These are phyloP conservation scores for Noctua comes DNA, from an alignment of 2,888 invertebrate species.

Conservation along the genomic window DNA sequence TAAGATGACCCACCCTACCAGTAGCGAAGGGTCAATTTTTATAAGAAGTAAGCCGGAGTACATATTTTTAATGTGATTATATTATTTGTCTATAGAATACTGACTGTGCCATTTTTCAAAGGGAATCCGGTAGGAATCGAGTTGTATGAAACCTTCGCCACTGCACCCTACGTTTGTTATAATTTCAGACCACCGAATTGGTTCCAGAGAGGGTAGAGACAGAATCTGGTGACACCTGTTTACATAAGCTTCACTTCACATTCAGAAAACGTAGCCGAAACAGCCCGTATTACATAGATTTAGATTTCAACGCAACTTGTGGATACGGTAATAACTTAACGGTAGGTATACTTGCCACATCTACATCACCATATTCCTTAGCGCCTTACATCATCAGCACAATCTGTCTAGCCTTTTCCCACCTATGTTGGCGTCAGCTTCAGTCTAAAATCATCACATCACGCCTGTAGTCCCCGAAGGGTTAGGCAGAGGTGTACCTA, in stretches of 20 bases:
- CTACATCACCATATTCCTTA: neutral
- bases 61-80: too few relatives aligned
- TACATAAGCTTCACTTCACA: conserved; percentile 24
- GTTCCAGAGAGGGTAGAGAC: conserved; percentile 32
- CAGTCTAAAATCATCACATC: too few relatives aligned
- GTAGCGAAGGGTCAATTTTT: too few relatives aligned
- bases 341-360: conserved; percentile 1
- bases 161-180: neutral
- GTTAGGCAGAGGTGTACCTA: too few relatives aligned
- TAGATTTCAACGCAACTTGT: conserved; percentile 41
- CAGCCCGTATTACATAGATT: conserved; percentile 47
- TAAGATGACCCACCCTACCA: neutral
- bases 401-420: neutral
- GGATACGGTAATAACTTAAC: conserved; percentile 50
- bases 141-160: too few relatives aligned
- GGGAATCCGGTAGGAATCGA: too few relatives aligned
- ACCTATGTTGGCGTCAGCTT: neutral
- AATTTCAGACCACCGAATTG: conserved; percentile 29
- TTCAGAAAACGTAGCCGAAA: conserved; percentile 43
- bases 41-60: too few relatives aligned
- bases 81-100: too few relatives aligned
- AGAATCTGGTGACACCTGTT: conserved; percentile 22
- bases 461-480: too few relatives aligned
- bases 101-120: too few relatives aligned
- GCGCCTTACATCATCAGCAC: neutral